These are phyloP conservation scores for Caenorhabditis elegans DNA, from an alignment of 1,140 invertebrate genomes.

Conservation along the genomic window DNA sequence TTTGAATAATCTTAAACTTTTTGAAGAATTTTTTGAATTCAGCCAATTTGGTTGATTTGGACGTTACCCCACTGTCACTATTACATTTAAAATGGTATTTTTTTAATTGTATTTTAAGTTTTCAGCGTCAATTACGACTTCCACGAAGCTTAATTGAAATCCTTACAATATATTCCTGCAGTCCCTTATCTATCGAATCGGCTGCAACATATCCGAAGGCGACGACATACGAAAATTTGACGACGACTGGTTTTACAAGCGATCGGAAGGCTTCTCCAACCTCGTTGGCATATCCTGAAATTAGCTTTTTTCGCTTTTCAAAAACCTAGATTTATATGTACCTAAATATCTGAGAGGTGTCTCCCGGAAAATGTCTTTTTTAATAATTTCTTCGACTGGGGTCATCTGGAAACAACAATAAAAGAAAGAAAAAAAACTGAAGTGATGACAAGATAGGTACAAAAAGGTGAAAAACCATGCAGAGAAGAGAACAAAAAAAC, in stretches of 20 bases:
- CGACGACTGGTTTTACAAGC: conserved; percentile 75
- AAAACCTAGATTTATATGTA: not conserved
- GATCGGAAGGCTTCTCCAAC: conserved; percentile 87
- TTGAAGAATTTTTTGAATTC: too few species aligned
- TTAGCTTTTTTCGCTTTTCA: conserved; percentile 31
- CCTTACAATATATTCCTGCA: conserved; percentile 73
- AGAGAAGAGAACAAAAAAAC: not conserved
- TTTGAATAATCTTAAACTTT: too few species aligned
- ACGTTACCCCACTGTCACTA: too few species aligned
- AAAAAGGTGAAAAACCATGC: not conserved
- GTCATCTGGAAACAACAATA: not conserved
- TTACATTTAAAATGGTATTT: too few species aligned
- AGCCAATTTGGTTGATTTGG: too few species aligned
- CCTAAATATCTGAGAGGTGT: not conserved
- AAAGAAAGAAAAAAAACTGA: not conserved
- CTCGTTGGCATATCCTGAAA: conserved; percentile 89
- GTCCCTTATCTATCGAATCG: conserved; percentile 81
- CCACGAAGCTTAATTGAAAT: too few species aligned
- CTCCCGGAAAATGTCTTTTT: not conserved
- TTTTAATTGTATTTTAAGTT: too few species aligned
- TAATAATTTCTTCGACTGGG: not conserved
- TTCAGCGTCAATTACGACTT: too few species aligned
- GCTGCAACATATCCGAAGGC: conserved; percentile 83
- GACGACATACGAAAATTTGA: conserved; percentile 78
- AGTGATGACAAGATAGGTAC: not conserved